phyloP scores from a whole-genome alignment of 2,888 invertebrate species.

The Ormyrus thymus region DNA sequence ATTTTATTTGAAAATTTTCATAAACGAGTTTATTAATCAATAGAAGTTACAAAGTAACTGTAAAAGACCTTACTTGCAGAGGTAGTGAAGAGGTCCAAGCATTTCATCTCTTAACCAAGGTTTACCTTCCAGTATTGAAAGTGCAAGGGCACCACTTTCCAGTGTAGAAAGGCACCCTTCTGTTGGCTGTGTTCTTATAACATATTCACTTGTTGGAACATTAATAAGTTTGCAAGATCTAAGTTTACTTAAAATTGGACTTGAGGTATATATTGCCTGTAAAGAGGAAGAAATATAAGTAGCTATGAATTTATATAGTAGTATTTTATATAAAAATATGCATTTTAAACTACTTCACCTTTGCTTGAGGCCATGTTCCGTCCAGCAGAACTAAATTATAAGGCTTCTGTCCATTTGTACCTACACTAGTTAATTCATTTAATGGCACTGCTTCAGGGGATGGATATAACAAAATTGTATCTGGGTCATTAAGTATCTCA shows the following conservation, averaged over 20 bases:
- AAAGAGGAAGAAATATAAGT: slow-evolving; percentile 24
- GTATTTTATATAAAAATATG: slow-evolving; percentile 12
- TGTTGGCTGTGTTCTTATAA: slow-evolving; percentile 94
- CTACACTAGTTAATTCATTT: slow-evolving; percentile 75
- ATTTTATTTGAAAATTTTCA: neutral
- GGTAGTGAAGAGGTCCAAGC: slow-evolving; percentile 85
- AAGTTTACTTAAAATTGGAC: slow-evolving; percentile 83
- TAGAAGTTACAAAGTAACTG: neutral
- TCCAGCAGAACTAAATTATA: slow-evolving; percentile 91
- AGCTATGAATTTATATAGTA: slow-evolving; percentile 1
- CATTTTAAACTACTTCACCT: slow-evolving; percentile 70
- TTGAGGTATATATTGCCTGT: slow-evolving; percentile 89
- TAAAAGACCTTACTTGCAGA: slow-evolving; percentile 79
- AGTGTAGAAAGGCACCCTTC: slow-evolving; percentile 93
- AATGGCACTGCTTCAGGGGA: slow-evolving; percentile 85
- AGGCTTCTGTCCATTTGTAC: slow-evolving; percentile 73
- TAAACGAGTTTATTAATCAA: slow-evolving; percentile 5
- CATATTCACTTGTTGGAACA: slow-evolving; percentile 87
- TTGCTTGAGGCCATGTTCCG: slow-evolving; percentile 97
- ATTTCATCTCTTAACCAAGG: slow-evolving; percentile 81
- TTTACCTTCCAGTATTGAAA: slow-evolving; percentile 85
- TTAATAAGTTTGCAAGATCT: slow-evolving; percentile 88
- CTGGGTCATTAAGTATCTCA: slow-evolving; percentile 80
- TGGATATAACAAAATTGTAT: slow-evolving; percentile 88
- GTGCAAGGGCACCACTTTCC: slow-evolving; percentile 88